These are phyloP conservation scores for Tenthredo distinguenda DNA, from an alignment of 2,888 invertebrate species.

Conservation along the genomic window DNA sequence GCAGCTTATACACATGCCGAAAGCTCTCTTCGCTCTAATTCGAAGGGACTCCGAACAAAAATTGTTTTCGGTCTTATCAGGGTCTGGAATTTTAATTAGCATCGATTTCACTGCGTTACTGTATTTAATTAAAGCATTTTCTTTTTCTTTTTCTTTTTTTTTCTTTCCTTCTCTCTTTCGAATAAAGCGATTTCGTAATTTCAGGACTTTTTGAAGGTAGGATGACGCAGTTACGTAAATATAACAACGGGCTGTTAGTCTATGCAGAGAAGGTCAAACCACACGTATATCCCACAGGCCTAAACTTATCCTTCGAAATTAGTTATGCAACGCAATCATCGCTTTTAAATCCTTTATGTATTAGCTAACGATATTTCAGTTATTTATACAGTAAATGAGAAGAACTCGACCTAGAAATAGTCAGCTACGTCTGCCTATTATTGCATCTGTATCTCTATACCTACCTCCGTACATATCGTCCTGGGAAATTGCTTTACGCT, in stretches of 20 bases:
- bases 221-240: neutral
- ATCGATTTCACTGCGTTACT: no score
- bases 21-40: no score
- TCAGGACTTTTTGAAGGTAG: neutral
- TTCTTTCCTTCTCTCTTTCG: neutral
- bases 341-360: neutral
- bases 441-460: neutral
- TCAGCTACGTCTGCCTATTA: neutral
- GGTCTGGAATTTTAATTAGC: no score
- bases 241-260: neutral
- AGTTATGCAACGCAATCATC: slow-evolving; percentile 37
- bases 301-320: neutral
- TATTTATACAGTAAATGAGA: neutral
- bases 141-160: no score
- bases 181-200: neutral
- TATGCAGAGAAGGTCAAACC: slow-evolving; percentile 6
- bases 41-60: no score
- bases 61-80: no score
- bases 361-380: neutral
- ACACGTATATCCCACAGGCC: neutral
- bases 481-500: neutral
- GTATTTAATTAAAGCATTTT: no score
- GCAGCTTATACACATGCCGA: no score
- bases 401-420: neutral
- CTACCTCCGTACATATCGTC: neutral